These are phyloP conservation scores for Drosophila aff. DNA, from an alignment of 1,140 invertebrate species.

Conservation along the genomic window DNA sequence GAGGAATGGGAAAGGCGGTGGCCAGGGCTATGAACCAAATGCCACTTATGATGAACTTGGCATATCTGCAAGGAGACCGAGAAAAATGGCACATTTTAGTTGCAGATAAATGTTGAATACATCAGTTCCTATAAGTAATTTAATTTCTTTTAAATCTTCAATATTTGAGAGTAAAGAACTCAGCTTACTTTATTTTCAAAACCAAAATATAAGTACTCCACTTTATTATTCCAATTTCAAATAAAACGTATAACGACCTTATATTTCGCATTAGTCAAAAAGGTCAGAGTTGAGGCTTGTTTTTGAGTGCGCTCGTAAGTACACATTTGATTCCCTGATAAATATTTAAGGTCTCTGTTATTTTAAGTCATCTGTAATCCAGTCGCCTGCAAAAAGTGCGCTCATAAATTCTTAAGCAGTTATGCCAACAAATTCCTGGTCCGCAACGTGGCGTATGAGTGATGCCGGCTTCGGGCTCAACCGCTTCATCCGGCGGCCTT, in stretches of 20 bases:
- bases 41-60: slow-evolving; percentile 89
- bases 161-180: not conserved
- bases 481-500: slow-evolving; percentile 8
- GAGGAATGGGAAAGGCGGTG: slow-evolving; percentile 92
- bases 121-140: not conserved
- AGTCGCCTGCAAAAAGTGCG: not conserved
- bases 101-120: slow-evolving; percentile 11
- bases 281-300: not conserved
- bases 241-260: too few species aligned
- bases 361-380: slow-evolving; percentile 11
- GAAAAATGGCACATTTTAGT: slow-evolving; percentile 8
- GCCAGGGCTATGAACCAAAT: slow-evolving; percentile 93
- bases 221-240: not conserved
- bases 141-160: not conserved
- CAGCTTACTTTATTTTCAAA: not conserved
- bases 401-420: slow-evolving; percentile 7
- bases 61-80: slow-evolving; percentile 84
- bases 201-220: not conserved
- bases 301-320: slow-evolving; percentile 1
- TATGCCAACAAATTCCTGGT: not conserved
- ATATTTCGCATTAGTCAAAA: not conserved
- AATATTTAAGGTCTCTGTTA: slow-evolving; percentile 15
- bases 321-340: slow-evolving; percentile 2
- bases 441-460: slow-evolving; percentile 29
- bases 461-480: slow-evolving; percentile 19